A percentile compares a stretch with the other conserved stretches of the same genome.
Evolutionary conservation across 2,888 invertebrate genomes (phyloP).

Genomic region (Dromius quadrimaculatus): DNA sequence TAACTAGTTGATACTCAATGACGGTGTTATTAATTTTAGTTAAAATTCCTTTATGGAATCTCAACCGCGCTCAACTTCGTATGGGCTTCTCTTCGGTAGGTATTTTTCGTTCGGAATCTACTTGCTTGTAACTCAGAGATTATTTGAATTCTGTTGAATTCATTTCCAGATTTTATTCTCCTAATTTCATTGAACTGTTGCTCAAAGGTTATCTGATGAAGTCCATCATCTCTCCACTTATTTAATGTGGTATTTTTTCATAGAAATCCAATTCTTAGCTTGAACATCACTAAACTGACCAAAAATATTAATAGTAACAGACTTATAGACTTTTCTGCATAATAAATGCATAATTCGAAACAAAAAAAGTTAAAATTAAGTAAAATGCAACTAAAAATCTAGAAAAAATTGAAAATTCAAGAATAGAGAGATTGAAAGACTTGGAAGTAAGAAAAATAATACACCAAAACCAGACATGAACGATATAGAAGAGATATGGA

Average conservation of each 20-base stretch:
- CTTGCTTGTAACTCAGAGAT: slow-evolving; percentile 11
- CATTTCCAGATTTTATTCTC: neutral
- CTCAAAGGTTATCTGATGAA: neutral
- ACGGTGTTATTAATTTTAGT: slow-evolving; percentile 64
- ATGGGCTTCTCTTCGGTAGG: slow-evolving; percentile 4
- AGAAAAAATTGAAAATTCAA: too few relatives aligned
- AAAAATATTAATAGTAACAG: too few relatives aligned
- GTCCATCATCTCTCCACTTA: neutral
- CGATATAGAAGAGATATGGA: too few relatives aligned
- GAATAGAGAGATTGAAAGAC: too few relatives aligned
- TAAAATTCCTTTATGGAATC: slow-evolving; percentile 61
- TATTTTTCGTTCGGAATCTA: slow-evolving; percentile 27
- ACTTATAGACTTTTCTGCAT: too few relatives aligned
- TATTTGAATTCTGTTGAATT: slow-evolving; percentile 31
- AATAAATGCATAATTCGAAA: neutral
- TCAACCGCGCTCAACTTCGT: slow-evolving; percentile 10
- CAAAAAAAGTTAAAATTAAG: neutral
- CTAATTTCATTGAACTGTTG: neutral
- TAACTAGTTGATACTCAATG: slow-evolving; percentile 61
- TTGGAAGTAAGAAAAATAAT: too few relatives aligned
- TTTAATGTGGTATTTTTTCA: too few relatives aligned
- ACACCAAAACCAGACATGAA: too few relatives aligned
- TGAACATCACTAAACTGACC: too few relatives aligned
- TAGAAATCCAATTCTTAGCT: too few relatives aligned
- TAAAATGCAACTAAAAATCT: too few relatives aligned